phyloP scores from a whole-genome alignment of 1,140 invertebrate genomes.

The Episyrphus balteatus region DNA sequence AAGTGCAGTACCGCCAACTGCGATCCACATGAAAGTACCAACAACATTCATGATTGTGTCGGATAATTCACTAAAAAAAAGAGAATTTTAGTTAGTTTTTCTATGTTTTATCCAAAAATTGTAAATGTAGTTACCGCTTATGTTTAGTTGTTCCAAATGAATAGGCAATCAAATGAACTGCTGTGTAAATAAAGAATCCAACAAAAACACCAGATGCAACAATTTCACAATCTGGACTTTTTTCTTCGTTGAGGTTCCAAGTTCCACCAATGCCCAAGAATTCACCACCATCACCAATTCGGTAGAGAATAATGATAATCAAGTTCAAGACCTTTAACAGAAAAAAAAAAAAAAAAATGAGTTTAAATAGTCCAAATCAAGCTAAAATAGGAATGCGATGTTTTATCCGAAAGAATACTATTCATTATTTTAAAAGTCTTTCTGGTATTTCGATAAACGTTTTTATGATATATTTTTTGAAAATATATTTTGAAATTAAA shows the following conservation, averaged over 20 bases:
- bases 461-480: too few relatives aligned
- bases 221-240: conserved; percentile 73
- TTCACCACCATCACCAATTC: conserved; percentile 65
- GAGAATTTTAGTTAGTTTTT: neutral
- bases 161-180: conserved; percentile 54
- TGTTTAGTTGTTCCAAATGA: conserved; percentile 64
- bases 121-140: conserved; percentile 45
- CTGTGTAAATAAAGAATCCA: conserved; percentile 71
- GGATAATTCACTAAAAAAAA: conserved; percentile 46
- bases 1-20: conserved; percentile 67
- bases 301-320: conserved; percentile 67
- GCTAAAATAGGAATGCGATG: too few relatives aligned
- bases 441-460: too few relatives aligned
- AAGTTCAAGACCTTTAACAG: conserved; percentile 63
- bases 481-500: too few relatives aligned
- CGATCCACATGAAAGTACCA: conserved; percentile 69
- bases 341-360: neutral
- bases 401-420: too few relatives aligned
- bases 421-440: too few relatives aligned
- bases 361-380: neutral
- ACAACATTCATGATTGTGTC: conserved; percentile 80
- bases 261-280: conserved; percentile 75
- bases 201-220: conserved; percentile 74
- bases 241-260: conserved; percentile 80
- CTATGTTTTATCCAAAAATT: neutral